Base-by-base conservation (phyloP, 2,888 invertebrate species). In the Nasonia oneida region DNA sequence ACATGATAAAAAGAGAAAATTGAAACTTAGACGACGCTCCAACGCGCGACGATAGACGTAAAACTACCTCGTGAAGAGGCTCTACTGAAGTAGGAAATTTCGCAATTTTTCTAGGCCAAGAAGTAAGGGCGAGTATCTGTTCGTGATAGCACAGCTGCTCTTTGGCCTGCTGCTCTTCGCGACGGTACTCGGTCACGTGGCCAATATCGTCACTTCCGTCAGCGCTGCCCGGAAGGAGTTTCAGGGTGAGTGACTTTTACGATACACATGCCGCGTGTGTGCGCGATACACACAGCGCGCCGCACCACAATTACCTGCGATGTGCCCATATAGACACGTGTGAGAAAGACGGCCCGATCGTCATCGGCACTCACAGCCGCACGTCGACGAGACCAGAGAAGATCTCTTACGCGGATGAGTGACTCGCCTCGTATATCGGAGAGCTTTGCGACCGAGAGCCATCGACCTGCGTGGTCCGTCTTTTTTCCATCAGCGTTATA, bases 161-260 rank as follows among this genome's bases (percentile, higher is more conserved):
- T 98, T 99, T 94, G 99, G 98, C 87, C 95, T 99, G 93, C 95
- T 99, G 93, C 95, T 99, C 89, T 99, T 99, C 93, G 98, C 99
- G 87, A 98, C 99, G 18, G 98, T 99, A 87, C 95, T 99, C 90
- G 99, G 99, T 18, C 98, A 99, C 94, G 99, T 99, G 90, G 98
- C 99, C 90, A 99, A 99, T 94, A 99, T 99, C 93, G 99, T 99
- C 91, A 98, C 99, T 87, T 98, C 98, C 85, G 98, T 99, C 92
- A 98, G 98, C 94, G 98, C 98, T 15, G 99, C 98, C 84, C 95
- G 99, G 91, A 99, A 99, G 94, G 99, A 99, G 94, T 99, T 99
- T 94, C 99, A 99, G 96, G 98, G 99, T 99, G 94, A 95, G 95
- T 94, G 87, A 88, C 29, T 82, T 81, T 85, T 74, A 80, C 33